Evolutionary conservation across 2,797 vertebrate species (phyloP), one percentile per base, ranked within the genome.

Genomic region (Scarus forsteni): DNA sequence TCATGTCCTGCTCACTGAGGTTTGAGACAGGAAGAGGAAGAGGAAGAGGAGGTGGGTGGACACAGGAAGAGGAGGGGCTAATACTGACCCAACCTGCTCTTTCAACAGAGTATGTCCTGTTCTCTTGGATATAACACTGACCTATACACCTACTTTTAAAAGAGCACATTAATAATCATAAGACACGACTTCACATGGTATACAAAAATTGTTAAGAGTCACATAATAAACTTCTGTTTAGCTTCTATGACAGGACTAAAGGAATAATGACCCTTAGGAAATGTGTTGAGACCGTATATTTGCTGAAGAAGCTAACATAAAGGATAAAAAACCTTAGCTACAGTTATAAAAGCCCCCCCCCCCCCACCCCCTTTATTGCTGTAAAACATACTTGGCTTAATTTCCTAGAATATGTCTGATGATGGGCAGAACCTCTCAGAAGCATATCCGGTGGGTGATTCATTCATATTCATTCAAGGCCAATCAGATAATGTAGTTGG

Each of bases 31-130:
- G 85, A 89, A 91, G 58, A 86, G 83, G 85, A 89, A 91, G 58
- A 86, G 83, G 88, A 87, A 88, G 76, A 85, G 65, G 78, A 82
- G 73, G 69, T 65, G 89, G 84, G 84, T 86, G 87, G 89, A 77
- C 79, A 83, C 78, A 80, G 87, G 86, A 88, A 89, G 83, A 80
- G 79, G 87, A 72, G 78, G 80, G 54, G 55, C 66, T 72, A 55
- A 59, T 50, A 73, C 71, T 45, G 62, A 87, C 71, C 77, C 60
- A 62, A 81, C 75, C 65, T 85, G 56, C 62, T 49, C 77, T 72
- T 35, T 82, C 49, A 36, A 46, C 50, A 71, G 45, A 61, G 68
- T 55, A 75, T 73, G 62, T 71, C 81, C 62, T 71, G 62, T 71
- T 80, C 65, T 63, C 16, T 68, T 66, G 43, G 15, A 58, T 18